phyloP scores from a whole-genome alignment of 2,797 vertebrate species.

The Phrynocephalus vlangalii region DNA sequence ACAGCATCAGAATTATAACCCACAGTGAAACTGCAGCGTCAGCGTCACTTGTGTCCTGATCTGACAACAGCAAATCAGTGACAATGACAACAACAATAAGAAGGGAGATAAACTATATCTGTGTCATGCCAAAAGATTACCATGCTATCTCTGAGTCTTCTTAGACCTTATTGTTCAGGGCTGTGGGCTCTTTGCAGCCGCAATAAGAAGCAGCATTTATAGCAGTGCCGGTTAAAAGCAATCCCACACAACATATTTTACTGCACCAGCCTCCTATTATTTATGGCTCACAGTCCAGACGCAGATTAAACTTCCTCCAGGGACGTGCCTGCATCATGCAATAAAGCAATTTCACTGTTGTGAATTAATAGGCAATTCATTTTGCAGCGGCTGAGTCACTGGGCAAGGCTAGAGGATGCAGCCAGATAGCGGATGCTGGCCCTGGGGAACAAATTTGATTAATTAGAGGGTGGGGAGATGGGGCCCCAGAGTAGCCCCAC shows the following conservation, averaged over 20 bases:
- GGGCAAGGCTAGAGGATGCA: conserved; percentile 35
- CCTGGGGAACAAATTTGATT: conserved; percentile 33
- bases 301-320: conserved; percentile 68
- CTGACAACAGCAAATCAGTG: neutral
- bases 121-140: neutral
- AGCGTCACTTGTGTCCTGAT: neutral
- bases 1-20: neutral
- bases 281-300: conserved; percentile 68
- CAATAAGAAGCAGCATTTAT: conserved; percentile 29
- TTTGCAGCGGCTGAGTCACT: conserved; percentile 36
- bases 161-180: conserved; percentile 2
- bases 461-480: conserved; percentile 26
- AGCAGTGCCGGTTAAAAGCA: conserved; percentile 24
- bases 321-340: conserved; percentile 55
- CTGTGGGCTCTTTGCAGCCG: conserved; percentile 1
- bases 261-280: conserved; percentile 51
- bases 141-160: neutral
- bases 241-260: conserved; percentile 16
- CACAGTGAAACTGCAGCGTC: neutral
- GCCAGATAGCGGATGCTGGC: conserved; percentile 31
- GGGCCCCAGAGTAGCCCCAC: neutral
- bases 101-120: neutral
- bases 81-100: neutral
- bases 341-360: conserved; percentile 64
- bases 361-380: conserved; percentile 75